Evolutionary conservation across 2,888 invertebrate genomes (phyloP).

Genomic region (Agriopis leucophaearia): DNA sequence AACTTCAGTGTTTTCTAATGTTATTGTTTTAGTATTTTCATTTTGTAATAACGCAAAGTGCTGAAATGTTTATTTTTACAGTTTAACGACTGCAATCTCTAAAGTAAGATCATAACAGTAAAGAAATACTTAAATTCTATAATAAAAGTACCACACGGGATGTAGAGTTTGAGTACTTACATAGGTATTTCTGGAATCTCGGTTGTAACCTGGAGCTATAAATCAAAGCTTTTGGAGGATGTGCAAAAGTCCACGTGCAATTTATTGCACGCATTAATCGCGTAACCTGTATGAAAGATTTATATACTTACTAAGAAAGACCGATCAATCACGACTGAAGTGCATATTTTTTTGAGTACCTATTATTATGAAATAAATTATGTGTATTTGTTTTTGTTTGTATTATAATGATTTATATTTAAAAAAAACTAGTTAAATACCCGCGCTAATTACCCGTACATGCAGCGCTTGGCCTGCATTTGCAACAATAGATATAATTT

Average conservation of each 20-base stretch:
- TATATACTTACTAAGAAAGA: constrained; percentile 7
- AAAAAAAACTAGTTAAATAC: too few species aligned
- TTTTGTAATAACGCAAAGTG: background rate
- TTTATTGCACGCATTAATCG: constrained; percentile 16
- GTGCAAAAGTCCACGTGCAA: constrained; percentile 7
- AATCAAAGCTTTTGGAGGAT: constrained; percentile 26
- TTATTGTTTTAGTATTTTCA: too few species aligned
- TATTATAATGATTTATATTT: constrained; percentile 9
- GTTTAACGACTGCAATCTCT: constrained; percentile 29
- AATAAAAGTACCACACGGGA: constrained; percentile 20
- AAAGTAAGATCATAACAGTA: constrained; percentile 24
- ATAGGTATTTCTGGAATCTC: constrained; percentile 25
- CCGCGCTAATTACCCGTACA: too few species aligned
- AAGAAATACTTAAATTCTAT: constrained; percentile 22
- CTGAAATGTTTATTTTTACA: constrained; percentile 16
- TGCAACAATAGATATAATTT: too few species aligned
- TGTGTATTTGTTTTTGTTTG: too few species aligned
- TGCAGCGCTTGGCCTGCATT: too few species aligned
- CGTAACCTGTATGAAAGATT: constrained; percentile 1
- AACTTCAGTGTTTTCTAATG: too few species aligned
- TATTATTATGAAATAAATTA: too few species aligned
- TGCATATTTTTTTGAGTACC: background rate
- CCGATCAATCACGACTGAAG: constrained; percentile 8
- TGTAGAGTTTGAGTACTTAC: constrained; percentile 22
- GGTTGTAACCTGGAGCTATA: constrained; percentile 28